Evolutionary conservation across 2,888 invertebrate species (phyloP), one percentile per base, ranked within the genome.

Genomic region (Polylopha cassiicola): DNA sequence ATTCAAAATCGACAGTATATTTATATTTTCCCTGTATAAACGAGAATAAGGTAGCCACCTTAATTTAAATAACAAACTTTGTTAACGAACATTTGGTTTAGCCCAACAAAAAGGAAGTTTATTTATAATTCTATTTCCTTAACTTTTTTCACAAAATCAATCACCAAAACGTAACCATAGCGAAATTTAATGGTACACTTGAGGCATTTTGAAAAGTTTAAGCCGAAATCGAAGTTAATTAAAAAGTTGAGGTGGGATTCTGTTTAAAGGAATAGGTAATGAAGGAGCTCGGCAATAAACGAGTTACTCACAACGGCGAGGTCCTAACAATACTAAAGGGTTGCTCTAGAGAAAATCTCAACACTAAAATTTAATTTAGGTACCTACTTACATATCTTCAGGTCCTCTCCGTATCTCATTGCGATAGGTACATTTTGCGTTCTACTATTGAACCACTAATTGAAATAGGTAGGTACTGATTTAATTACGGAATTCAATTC

Each of bases 161-260:
- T 54, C 48, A 47, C 39, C 29, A 45, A 48, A 46, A 48, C 55
- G 53, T 48, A 44, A 47, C 50, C 33, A 43, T 50, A 44, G 45
- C 47, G 37, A 43, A 53, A 48, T 46, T 57, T 50, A 55, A 53
- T 48, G 47, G 45, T 46, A 57, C 55, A 51, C 47, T 52, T 51
- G 48, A 53, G 45, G 50, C 45, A 54, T 56, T 53, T 43, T 41
- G 26, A 44, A 55, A 61, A 59, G 48, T 59, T 58, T 51, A 15
- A 30, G 34, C 37, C 44, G 47, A 60, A 65, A 62, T 61, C 55
- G 49, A 62, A 64, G 59, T 60, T 66, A 66, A 65, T 68, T 68
- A 65, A 65, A 62, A 67, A 68, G 62, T 65, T 60, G 18, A 33
- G 39, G 50, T 51, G 44, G 38, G 47, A 58, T 57, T 62, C 55